Evolutionary conservation across 2,888 invertebrate genomes (phyloP), one percentile per base, ranked within the genome.

Genomic region (Meiosimyza decipiens): DNA sequence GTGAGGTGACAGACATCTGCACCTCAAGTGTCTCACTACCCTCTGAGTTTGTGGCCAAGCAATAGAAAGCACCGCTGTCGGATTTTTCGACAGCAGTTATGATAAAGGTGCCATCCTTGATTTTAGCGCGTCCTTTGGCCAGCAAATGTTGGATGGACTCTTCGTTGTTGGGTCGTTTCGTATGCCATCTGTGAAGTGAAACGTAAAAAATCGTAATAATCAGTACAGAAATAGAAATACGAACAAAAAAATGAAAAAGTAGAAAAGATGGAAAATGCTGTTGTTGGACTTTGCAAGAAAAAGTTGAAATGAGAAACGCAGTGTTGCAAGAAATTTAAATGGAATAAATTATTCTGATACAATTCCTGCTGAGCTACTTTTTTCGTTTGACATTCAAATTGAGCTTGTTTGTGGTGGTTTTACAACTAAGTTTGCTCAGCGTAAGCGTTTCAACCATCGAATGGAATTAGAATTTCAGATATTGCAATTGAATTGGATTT

Each of bases 1-100:
- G 91, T 80, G 94, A 94, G 90, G 89, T 77, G 81, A 89, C 88
- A 18, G 88, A 87, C 72, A 90, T 80, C 77, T 89, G 87, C 55
- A 89, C 86, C 84, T 90, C 89, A 71, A 90, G 82, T 16, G 88
- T 88, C 80, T 90, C 90, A 77, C 88, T 89, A 50, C 90, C 90
- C 77, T 89, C 89, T 6, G 87, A 86, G 78, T 90, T 90, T 71
- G 88, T 89, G 28, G 89, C 89, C 18, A 89, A 89, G 81, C 90
- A 90, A 78, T 87, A 87, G 80, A 89, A 90, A 12, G 87, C 84
- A 1, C 90, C 90, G 63, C 86, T 88, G 78, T 90, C 89, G 16
- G 82, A 80, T 78, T 88, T 88, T 73, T 88, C 87, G 40, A 89
- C 88, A 3, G 88, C 87, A 68, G 88, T 87, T 79, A 90, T 88